These are phyloP conservation scores for Anguilla anguilla DNA, from an alignment of 2,797 vertebrate species.

Conservation along the genomic window DNA sequence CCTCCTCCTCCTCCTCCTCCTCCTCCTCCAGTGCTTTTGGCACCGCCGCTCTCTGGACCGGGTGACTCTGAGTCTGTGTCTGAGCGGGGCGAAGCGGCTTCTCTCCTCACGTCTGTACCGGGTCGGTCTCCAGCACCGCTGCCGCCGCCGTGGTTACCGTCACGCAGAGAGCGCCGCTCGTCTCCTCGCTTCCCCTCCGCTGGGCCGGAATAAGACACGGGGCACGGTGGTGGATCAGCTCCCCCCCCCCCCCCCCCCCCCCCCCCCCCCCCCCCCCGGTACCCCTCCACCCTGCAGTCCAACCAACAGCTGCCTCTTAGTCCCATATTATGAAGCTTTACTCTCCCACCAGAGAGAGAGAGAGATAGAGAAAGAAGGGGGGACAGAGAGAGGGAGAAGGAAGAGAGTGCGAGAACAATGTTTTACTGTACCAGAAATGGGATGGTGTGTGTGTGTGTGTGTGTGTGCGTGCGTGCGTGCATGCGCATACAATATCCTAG, in stretches of 20 bases:
- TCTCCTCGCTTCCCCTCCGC: not conserved
- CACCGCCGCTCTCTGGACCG: not conserved
- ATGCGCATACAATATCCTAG: not conserved
- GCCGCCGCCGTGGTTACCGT: no score
- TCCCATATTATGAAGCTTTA: not conserved
- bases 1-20: no score
- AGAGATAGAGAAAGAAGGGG: no score
- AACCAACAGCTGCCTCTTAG: no score
- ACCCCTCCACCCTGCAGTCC: not conserved
- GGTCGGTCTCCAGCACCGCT: no score
- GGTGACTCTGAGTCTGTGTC: not conserved
- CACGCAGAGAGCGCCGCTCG: not conserved
- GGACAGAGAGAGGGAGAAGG: not conserved
- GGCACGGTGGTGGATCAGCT: not conserved
- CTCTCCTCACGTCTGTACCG: not conserved
- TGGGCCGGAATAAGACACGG: not conserved
- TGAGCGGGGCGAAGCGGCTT: not conserved
- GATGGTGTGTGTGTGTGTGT: not conserved
- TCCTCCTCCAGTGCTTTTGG: not conserved
- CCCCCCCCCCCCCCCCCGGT: no score
- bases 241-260: no score
- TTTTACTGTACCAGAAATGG: not conserved
- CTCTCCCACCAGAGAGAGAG: not conserved
- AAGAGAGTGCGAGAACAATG: not conserved
- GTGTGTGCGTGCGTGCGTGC: not conserved